These are phyloP conservation scores for Naja naja DNA, from an alignment of 2,113 vertebrate species.

Conservation along the genomic window DNA sequence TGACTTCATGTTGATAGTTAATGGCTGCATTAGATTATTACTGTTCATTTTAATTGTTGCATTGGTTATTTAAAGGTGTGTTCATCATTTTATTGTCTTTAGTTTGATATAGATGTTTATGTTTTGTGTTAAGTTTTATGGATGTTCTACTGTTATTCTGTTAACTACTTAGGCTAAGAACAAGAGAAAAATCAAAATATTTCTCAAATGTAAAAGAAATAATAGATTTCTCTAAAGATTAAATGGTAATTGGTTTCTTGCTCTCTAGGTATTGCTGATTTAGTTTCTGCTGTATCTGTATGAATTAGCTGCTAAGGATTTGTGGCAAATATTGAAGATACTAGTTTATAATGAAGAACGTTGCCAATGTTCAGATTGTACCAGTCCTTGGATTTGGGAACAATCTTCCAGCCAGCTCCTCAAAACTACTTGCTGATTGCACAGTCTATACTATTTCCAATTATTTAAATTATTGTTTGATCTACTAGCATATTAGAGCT, in stretches of 20 bases:
- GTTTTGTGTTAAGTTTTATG: background rate
- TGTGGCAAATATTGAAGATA: background rate
- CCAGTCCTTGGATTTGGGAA: background rate
- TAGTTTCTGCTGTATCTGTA: slow-evolving; percentile 77
- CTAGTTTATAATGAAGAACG: background rate
- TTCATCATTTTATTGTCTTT: background rate
- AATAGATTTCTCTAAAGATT: background rate
- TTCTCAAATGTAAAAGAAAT: background rate
- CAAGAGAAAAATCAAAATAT: background rate
- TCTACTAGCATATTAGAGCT: background rate
- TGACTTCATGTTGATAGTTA: background rate
- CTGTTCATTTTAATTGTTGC: background rate
- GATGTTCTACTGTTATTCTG: background rate
- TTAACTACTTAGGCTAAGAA: background rate
- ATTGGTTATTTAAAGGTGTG: background rate
- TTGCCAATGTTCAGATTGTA: background rate
- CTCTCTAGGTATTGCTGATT: slow-evolving; percentile 82
- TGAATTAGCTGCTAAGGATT: slow-evolving; percentile 53
- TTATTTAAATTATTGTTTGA: background rate
- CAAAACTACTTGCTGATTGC: background rate
- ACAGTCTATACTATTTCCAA: background rate
- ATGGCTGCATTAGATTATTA: background rate
- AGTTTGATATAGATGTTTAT: background rate
- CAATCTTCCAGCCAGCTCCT: background rate
- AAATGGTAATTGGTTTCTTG: background rate